A percentile compares a stretch with the other conserved stretches of the same genome.
Evolutionary conservation across 2,113 vertebrate genomes (phyloP).

Genomic region (Xiphophorus couchianus): DNA sequence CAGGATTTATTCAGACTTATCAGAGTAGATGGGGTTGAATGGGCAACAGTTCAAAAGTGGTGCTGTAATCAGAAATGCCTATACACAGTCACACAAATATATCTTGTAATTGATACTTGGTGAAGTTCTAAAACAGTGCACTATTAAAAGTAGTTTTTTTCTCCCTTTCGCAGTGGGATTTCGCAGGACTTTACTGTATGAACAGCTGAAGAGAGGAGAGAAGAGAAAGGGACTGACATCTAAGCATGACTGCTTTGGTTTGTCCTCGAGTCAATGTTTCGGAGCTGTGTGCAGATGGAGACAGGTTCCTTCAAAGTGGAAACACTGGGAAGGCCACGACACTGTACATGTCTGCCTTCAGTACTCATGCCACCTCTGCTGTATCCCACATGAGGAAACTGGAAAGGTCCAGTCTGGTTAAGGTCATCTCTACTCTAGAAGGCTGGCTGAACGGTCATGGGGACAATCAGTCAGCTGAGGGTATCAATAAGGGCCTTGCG

Average conservation of each 20-base stretch:
- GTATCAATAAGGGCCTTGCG: conserved; percentile 81
- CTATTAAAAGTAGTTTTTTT: background rate
- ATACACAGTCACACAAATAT: no score
- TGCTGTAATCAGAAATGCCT: no score
- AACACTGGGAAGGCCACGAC: conserved; percentile 76
- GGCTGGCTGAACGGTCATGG: conserved; percentile 78
- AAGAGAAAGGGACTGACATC: background rate
- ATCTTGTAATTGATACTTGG: no score
- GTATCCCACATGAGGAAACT: conserved; percentile 77
- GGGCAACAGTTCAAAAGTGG: no score
- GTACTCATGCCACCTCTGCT: conserved; percentile 77
- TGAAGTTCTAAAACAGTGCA: no score
- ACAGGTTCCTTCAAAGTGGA: conserved; percentile 74
- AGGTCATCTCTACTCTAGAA: conserved; percentile 82
- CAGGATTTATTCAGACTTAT: no score
- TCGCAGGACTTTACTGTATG: background rate
- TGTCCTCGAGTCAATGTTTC: conserved; percentile 67
- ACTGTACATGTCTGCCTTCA: conserved; percentile 88
- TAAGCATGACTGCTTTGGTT: conserved; percentile 69
- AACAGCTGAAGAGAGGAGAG: conserved; percentile 12
- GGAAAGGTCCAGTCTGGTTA: conserved; percentile 26
- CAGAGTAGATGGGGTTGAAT: no score
- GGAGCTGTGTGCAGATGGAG: conserved; percentile 83
- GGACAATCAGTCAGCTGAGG: conserved; percentile 68
- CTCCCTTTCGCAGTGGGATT: background rate